phyloP scores from a whole-genome alignment of 2,113 vertebrate species.

The Petrocephalus microphthalmus region DNA sequence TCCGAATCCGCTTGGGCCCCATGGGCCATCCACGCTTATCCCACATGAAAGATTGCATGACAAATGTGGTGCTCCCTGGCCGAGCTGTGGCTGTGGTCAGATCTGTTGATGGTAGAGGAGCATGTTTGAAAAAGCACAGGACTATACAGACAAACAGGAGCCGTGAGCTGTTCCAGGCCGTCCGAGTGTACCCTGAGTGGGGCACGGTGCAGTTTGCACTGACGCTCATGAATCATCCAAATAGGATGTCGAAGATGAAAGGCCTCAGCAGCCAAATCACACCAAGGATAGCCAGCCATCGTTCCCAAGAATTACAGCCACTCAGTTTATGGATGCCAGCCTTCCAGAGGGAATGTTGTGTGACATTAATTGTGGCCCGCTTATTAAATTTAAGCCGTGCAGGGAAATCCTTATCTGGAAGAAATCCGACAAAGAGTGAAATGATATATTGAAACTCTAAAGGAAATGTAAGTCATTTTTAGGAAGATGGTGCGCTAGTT shows the following conservation, averaged over 20 bases:
- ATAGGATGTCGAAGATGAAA: neutral
- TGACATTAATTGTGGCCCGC: neutral
- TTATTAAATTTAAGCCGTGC: neutral
- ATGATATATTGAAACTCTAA: neutral
- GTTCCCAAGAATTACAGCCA: neutral
- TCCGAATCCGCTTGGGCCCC: neutral
- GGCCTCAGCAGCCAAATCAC: no score
- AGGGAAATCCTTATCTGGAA: neutral
- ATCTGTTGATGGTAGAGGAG: neutral
- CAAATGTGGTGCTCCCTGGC: constrained; percentile 5
- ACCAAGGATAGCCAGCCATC: neutral
- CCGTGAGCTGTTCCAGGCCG: constrained; percentile 2
- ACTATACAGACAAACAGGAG: constrained; percentile 18
- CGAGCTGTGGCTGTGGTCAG: neutral
- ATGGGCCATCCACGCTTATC: neutral
- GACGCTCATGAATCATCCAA: constrained; percentile 18
- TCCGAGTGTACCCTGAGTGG: neutral
- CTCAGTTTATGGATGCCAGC: neutral
- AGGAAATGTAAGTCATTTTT: neutral
- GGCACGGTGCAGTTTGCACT: constrained; percentile 17
- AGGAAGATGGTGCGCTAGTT: neutral
- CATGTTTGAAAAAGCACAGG: constrained; percentile 5
- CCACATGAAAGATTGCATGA: neutral
- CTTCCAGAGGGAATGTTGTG: neutral
- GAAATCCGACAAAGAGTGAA: neutral